Evolutionary conservation across 2,113 vertebrate genomes (phyloP).

Genomic region (Gopherus evgoodei): DNA sequence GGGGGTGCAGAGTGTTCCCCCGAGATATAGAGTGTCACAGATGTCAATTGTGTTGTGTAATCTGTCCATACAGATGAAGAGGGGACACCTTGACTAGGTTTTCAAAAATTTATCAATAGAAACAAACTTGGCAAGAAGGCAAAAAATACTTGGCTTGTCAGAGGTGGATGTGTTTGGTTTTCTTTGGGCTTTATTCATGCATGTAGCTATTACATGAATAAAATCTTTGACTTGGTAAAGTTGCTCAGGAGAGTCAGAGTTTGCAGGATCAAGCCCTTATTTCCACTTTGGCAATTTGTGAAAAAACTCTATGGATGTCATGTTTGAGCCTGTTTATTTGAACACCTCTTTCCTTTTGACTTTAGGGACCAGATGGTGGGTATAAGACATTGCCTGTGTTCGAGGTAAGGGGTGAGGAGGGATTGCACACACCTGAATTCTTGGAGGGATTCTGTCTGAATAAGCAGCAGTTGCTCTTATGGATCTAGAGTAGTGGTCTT

Average conservation of each 20-base stretch:
- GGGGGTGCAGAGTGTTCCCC: too few species aligned
- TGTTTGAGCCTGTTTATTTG: not conserved
- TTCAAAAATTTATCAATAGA: not conserved
- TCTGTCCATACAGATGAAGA: not conserved
- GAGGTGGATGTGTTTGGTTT: not conserved
- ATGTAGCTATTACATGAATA: not conserved
- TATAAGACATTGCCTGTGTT: not conserved
- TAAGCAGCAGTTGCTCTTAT: not conserved
- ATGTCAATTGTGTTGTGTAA: not conserved
- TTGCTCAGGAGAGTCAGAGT: not conserved
- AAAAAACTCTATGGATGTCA: not conserved
- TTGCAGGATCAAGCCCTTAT: not conserved
- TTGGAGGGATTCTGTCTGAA: not conserved
- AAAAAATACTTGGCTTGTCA: not conserved
- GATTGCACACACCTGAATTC: not conserved
- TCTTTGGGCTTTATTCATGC: not conserved
- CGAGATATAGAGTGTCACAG: too few species aligned
- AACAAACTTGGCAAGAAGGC: not conserved
- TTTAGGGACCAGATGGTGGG: not conserved
- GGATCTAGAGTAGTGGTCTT: not conserved
- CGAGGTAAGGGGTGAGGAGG: not conserved
- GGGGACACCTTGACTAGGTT: not conserved
- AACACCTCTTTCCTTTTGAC: not conserved
- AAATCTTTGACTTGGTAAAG: not conserved
- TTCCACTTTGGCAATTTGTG: not conserved